A percentile compares a stretch with the other conserved stretches of the same genome.
These are phyloP conservation scores for Dascillus cervinus DNA, from an alignment of 2,888 invertebrate genomes.

Conservation along the genomic window DNA sequence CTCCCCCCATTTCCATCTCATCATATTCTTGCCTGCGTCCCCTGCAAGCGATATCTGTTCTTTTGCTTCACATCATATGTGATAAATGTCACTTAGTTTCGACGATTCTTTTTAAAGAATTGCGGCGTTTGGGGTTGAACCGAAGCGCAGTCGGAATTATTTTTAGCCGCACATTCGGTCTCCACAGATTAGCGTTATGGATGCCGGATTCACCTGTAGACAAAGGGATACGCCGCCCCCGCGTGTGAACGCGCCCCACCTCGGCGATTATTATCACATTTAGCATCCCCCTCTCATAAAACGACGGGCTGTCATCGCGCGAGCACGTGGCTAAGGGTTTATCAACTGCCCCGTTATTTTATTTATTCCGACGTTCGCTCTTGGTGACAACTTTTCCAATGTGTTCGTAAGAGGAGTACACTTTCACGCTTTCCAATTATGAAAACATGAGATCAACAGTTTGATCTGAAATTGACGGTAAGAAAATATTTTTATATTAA, in stretches of 20 bases:
- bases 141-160: no score
- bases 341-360: no score
- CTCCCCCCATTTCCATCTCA: conserved; percentile 13
- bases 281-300: conserved; percentile 36
- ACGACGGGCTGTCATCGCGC: conserved; percentile 33
- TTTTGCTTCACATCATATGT: conserved; percentile 12
- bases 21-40: conserved; percentile 13
- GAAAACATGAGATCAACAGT: no score
- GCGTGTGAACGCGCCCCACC: conserved; percentile 21
- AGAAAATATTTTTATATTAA: no score
- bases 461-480: no score
- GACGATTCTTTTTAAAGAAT: not conserved
- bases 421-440: no score
- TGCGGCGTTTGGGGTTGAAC: no score
- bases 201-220: conserved; percentile 41
- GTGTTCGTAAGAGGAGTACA: no score
- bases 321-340: conserved; percentile 34
- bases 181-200: no score
- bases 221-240: conserved; percentile 24
- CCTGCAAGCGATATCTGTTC: conserved; percentile 13
- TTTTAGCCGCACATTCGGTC: no score
- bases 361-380: no score
- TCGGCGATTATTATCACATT: conserved; percentile 39
- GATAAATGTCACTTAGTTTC: not conserved
- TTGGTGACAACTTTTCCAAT: no score